Evolutionary conservation across 1,140 invertebrate genomes (phyloP).

Genomic region (Drosophila ercepeae): DNA sequence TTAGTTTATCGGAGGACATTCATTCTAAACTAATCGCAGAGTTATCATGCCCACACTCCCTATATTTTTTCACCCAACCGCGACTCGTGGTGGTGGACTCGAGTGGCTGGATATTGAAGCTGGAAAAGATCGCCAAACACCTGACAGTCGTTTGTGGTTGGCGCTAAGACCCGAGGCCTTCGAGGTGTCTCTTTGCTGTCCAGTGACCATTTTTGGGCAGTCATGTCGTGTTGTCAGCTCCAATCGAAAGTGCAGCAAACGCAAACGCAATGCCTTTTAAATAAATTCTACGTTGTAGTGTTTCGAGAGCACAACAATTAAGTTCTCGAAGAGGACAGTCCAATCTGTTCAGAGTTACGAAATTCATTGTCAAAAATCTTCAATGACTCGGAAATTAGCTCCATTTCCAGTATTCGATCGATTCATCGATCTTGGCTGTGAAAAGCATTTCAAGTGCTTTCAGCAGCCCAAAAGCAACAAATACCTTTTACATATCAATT

Average conservation of each 20-base stretch:
- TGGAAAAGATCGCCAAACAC: constrained; percentile 58
- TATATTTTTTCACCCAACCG: constrained; percentile 4
- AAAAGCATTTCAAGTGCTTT: constrained; percentile 28
- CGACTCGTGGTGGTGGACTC: constrained; percentile 66
- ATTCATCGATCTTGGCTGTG: constrained; percentile 44
- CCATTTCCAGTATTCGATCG: constrained; percentile 23
- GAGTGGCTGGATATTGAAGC: constrained; percentile 6
- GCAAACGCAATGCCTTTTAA: constrained; percentile 24
- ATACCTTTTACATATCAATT: constrained; percentile 51
- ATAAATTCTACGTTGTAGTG: constrained; percentile 39
- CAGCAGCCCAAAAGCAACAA: constrained; percentile 21
- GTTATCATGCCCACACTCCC: constrained; percentile 42
- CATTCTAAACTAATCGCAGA: constrained; percentile 37
- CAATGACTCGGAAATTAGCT: constrained; percentile 63
- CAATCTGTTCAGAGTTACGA: constrained; percentile 48
- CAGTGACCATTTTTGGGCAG: constrained; percentile 50
- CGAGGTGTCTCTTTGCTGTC: constrained; percentile 21
- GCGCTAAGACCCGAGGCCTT: constrained; percentile 47
- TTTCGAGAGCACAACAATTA: constrained; percentile 64
- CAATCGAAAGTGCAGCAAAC: constrained; percentile 49
- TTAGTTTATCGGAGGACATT: constrained; percentile 31
- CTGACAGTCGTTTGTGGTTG: constrained; percentile 68
- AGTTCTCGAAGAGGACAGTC: constrained; percentile 50
- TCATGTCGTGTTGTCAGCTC: constrained; percentile 10
- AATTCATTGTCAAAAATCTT: constrained; percentile 40